Evolutionary conservation across 2,888 invertebrate species (phyloP), one percentile per base, ranked within the genome.

Genomic region (Andrena bucephala): DNA sequence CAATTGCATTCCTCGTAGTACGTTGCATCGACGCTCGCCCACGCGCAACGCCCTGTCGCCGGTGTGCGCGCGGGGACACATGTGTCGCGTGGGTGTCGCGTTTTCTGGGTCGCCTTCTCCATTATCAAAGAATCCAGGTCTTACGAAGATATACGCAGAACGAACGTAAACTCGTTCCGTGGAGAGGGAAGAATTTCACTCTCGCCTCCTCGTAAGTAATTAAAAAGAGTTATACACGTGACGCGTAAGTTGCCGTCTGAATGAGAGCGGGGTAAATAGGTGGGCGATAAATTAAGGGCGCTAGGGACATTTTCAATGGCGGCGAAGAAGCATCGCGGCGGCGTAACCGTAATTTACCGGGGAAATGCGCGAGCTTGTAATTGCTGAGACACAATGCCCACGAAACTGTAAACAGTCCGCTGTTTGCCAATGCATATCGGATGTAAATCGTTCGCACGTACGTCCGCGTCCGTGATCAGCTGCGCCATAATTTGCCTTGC

Each of bases 91-190:
- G 13, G 66, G 70, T 79, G 76, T 68, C 67, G 74, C 24, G 71
- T 67, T 87, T 87, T 87, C 85, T 87, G 73, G 87, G 87, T 87
- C 87, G 81, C 72, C 81, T 60, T 83, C 75, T 83, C 87, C 70
- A 81, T 87, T 87, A 87, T 85, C 85, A 79, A 87, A 87, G 87
- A 87, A 87, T 87, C 75, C 85, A 59, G 76, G 69, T 68, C 73
- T 73, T 63, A 59, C 57, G 66, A 52, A 48, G 81, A 79, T 77
- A 68, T 66, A 83, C 60, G 83, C 50, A 72, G 75, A 86, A 75
- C 60, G 87, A 81, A 77, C 77, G 71, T 76, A 80, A 81, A 83
- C 83, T 68, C 70, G 50, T 73, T 63, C 62, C 70, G 74, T 72
- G 65, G 60, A 50, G 54, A 33, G n/a, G 75, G 65, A 74, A 60